Base-by-base conservation (phyloP, 2,888 invertebrate genomes). In the Spodoptera picta region DNA sequence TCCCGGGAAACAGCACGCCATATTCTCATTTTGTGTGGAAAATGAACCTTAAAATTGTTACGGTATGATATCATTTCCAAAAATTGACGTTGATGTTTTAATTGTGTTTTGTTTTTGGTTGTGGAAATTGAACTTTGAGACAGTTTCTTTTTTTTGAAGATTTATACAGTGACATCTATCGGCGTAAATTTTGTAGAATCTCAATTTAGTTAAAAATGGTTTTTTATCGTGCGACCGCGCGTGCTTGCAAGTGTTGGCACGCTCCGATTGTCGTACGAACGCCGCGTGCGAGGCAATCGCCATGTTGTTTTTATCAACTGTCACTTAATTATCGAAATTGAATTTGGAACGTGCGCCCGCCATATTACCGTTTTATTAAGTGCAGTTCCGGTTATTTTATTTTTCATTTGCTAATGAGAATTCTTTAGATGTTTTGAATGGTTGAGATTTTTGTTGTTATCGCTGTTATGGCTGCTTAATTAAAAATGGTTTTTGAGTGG, bases 201-300 rank as follows among this genome's bases (percentile, higher is more conserved):
- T 89, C 92, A 90, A 93, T 94, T 94, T 91, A 94, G 93, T 93
- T 93, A 93, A 92, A 93, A 90, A 86, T 85, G 87, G 86, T 86
- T 81, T 87, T 87, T 90, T 91, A 91, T 92, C 91, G 85, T 65
- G 65, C 65, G 79, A 90, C 90, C 88, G 88, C 90, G 87, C 90
- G 87, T 90, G 90, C 83, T 80, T 73, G 85, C 73, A 87, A 92
- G 90, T 91, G 91, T 84, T 85, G 92, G 87, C 89, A 91, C 92
- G 92, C 89, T 87, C 83, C 87, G 88, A 87, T 87, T 86, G 88
- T 79, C 79, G 57, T 59, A 65, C 59, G 68, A 55, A 64, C 59
- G 68, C 60, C 72, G 60, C 69, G 72, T 73, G 74, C 77, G 73
- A 80, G 75, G 80, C 83, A 85, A 85, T 83, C 81, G 80, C 81